These are phyloP conservation scores for Tenrec ecaudatus DNA, from an alignment of 2,113 vertebrate species.

Conservation along the genomic window DNA sequence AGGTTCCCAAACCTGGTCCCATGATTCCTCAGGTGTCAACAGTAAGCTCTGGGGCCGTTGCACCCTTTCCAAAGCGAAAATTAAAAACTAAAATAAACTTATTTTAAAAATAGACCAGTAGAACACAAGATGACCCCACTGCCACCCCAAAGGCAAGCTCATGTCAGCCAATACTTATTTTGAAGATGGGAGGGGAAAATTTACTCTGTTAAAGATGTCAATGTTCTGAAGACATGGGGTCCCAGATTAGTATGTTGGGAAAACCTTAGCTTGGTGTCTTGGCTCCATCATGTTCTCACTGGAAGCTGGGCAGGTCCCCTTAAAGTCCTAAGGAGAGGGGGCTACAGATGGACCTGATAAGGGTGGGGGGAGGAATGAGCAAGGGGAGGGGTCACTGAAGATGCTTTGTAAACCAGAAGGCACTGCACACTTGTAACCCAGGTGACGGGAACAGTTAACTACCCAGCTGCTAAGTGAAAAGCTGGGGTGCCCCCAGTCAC, in stretches of 20 bases:
- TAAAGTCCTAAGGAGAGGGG: not conserved
- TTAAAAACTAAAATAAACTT: conserved; percentile 57
- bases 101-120: conserved; percentile 1
- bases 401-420: not conserved
- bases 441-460: not conserved
- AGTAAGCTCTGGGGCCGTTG: not conserved
- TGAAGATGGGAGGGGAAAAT: not conserved
- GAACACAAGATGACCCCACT: not conserved
- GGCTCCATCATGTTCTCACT: not conserved
- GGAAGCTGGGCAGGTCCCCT: conserved; percentile 13
- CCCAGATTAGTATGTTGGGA: too few relatives aligned
- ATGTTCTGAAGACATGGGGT: not conserved
- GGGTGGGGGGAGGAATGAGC: not conserved
- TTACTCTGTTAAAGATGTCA: not conserved
- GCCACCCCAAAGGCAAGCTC: not conserved
- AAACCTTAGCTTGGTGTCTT: not conserved
- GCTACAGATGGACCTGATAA: not conserved
- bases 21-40: not conserved
- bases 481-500: not conserved
- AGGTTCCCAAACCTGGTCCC: conserved; percentile 52
- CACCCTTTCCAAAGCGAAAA: conserved; percentile 41
- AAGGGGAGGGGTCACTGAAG: not conserved
- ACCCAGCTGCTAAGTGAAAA: not conserved
- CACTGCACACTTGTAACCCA: fast-evolving
- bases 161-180: not conserved